Evolutionary conservation across 2,888 invertebrate genomes (phyloP), one percentile per base, ranked within the genome.

Genomic region (Conus canariensis): DNA sequence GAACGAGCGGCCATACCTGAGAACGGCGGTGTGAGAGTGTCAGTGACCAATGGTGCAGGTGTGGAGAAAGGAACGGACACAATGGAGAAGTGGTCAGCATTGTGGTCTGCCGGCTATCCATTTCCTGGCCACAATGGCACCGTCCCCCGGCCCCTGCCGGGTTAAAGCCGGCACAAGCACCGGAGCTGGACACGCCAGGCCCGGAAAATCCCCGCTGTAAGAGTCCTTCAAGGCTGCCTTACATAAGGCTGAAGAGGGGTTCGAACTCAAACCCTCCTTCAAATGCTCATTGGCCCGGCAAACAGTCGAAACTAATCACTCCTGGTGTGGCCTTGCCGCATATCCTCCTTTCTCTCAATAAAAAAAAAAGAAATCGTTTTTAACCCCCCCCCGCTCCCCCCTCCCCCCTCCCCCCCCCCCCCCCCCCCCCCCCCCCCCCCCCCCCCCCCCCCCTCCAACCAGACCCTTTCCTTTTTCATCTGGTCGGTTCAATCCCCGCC

Each of bases 111-210:
- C 1, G 74, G 74, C 74, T 25, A 74, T 74, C 74, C 25, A 74
- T 74, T 74, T 74, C 74, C 74, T 74, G n/a, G n/a, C 74, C 74
- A 74, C 74, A 74, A 74, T 74, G 74, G n/a, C n/a, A 74, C 74
- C 64, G 74, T n/a, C 74, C 74, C 6, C 74, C n/a, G 25, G n/a
- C 16, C 74, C 74, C 25, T 74, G 10, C 22, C 22, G 74, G n/a
- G 74, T 74, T 74, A 74, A 74, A 74, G 74, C 74, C 74, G 74
- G 25, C 74, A 22, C 74, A 74, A 74, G 74, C 10, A n/a, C 74
- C 64, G 74, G 74, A 22, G n/a, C 7, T 22, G 74, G 74, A 74
- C 22, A 74, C n/a, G n/a, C 67, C 67, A n/a, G 74, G n/a, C 74
- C n/a, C 7, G 25, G 74, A 25, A 74, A 74, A 74, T 22, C 25